Evolutionary conservation across 1,140 invertebrate species (phyloP).

Genomic region (Eufriesea mexicana): DNA sequence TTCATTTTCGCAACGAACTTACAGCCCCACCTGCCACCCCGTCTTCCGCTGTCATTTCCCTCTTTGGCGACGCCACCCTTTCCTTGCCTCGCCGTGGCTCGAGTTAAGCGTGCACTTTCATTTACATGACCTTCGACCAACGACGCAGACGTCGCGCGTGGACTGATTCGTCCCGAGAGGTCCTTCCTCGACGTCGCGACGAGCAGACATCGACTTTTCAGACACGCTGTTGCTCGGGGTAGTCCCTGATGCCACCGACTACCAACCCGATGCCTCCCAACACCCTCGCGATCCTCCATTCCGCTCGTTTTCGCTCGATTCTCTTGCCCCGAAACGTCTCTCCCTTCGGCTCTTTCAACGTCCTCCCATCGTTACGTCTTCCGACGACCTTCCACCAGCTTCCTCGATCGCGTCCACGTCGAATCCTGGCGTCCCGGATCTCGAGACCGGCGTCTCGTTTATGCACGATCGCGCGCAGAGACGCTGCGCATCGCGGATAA

Average conservation of each 20-base stretch:
- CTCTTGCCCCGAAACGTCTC: too few relatives aligned
- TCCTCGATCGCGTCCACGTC: not conserved
- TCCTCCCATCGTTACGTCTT: too few relatives aligned
- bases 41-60: constrained; percentile 44
- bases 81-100: constrained; percentile 7
- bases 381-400: too few relatives aligned
- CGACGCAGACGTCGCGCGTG: not conserved
- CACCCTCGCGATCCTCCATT: not conserved
- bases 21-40: constrained; percentile 27
- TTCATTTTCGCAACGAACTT: constrained; percentile 75
- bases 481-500: constrained; percentile 5
- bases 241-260: too few relatives aligned
- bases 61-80: not conserved
- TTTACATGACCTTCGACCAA: constrained; percentile 57
- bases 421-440: constrained; percentile 6
- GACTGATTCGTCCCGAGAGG: not conserved
- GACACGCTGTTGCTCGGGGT: not conserved
- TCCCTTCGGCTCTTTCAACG: not conserved
- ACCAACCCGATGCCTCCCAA: too few relatives aligned
- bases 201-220: not conserved
- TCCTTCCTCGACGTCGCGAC: not conserved
- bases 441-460: not conserved
- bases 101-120: constrained; percentile 64
- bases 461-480: constrained; percentile 9
- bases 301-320: not conserved